A percentile compares a stretch with the other conserved stretches of the same genome.
These are phyloP conservation scores for Brachystomella parvula DNA, from an alignment of 1,140 invertebrate species.

Conservation along the genomic window DNA sequence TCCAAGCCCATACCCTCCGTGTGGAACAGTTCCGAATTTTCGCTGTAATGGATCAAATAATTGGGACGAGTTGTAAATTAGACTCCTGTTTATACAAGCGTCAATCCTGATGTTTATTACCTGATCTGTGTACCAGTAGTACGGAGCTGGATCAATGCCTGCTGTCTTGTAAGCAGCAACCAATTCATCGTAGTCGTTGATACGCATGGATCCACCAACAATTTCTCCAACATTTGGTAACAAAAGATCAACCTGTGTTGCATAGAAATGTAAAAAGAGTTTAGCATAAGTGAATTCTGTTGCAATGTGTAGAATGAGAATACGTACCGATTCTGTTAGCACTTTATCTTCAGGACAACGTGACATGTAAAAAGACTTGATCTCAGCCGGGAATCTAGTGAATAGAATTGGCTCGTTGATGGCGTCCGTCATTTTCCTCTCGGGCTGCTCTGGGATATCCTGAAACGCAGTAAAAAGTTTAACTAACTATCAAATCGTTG, in stretches of 20 bases:
- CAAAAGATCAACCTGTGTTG: slow-evolving; percentile 68
- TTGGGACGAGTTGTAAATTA: too few species aligned
- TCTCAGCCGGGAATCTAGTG: slow-evolving; percentile 85
- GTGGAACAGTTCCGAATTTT: slow-evolving; percentile 87
- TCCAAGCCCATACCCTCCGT: slow-evolving; percentile 96
- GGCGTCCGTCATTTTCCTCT: slow-evolving; percentile 96
- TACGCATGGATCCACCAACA: slow-evolving; percentile 99
- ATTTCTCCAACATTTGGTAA: slow-evolving; percentile 98
- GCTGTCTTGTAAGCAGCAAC: slow-evolving; percentile 77
- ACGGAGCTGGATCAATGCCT: slow-evolving; percentile 83
- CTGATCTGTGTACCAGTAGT: slow-evolving; percentile 99
- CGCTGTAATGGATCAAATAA: slow-evolving; percentile 50
- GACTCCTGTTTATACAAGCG: too few species aligned
- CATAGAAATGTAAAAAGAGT: not conserved
- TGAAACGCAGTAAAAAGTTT: slow-evolving; percentile 45
- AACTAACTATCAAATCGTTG: not conserved
- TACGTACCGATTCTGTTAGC: slow-evolving; percentile 86
- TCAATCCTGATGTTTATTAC: slow-evolving; percentile 47
- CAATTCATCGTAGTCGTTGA: slow-evolving; percentile 71
- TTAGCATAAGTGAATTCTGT: slow-evolving; percentile 14
- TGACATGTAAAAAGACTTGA: slow-evolving; percentile 98
- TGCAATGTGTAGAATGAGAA: too few species aligned
- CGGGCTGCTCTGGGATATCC: slow-evolving; percentile 98
- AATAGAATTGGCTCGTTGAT: slow-evolving; percentile 95
- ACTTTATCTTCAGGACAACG: slow-evolving; percentile 71